Conservation (phyloP, 2,797 vertebrate species). For the Sitta carolinensis region DNA sequence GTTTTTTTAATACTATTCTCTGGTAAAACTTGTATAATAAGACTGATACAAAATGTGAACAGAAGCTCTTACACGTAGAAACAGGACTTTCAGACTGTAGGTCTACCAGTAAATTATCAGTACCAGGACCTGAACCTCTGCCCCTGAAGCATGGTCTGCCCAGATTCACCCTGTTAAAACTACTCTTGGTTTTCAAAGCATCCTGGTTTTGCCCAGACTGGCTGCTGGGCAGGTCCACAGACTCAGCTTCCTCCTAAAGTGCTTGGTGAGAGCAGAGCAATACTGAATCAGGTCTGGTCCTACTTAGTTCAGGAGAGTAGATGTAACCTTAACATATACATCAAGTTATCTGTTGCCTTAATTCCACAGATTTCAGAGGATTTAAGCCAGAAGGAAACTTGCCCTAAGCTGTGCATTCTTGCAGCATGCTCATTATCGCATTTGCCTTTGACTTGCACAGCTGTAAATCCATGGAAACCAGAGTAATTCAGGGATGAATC, state of each 20-base stretch:
- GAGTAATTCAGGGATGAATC: slow-evolving; percentile 69
- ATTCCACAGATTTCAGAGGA: slow-evolving; percentile 57
- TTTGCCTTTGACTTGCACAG: slow-evolving; percentile 64
- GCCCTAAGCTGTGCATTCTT: slow-evolving; percentile 52
- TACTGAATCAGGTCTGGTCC: neutral
- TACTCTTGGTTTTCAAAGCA: neutral
- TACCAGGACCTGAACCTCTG: neutral
- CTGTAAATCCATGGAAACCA: slow-evolving; percentile 69
- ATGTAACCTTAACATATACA: neutral
- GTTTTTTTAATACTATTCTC: neutral
- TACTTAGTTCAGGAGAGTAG: neutral
- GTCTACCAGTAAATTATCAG: neutral
- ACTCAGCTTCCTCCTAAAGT: neutral
- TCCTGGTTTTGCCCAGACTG: neutral
- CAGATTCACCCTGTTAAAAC: neutral
- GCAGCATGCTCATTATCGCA: slow-evolving; percentile 58
- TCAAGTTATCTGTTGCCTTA: slow-evolving; percentile 48
- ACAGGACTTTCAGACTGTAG: neutral
- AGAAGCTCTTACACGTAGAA: neutral
- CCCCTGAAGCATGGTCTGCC: neutral
- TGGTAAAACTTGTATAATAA: neutral
- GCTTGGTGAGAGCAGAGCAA: neutral
- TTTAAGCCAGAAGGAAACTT: slow-evolving; percentile 52
- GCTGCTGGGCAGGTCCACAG: neutral
- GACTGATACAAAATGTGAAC: neutral